Evolutionary conservation across 2,797 vertebrate genomes (phyloP).

Genomic region (Hyperoplus immaculatus): DNA sequence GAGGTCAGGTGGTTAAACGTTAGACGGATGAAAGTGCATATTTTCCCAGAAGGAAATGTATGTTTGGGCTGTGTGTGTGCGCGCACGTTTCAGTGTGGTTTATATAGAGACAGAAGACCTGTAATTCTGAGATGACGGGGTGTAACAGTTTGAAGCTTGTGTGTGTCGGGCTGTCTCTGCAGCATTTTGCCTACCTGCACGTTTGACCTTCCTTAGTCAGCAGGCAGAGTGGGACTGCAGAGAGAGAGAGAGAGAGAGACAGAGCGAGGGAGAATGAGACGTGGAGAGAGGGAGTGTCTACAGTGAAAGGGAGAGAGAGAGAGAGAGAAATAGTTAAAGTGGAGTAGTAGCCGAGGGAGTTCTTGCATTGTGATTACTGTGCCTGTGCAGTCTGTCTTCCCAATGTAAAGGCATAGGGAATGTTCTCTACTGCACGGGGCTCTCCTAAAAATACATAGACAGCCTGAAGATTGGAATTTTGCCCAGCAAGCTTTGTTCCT

Average conservation of each 20-base stretch:
- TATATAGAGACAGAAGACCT: slow-evolving; percentile 56
- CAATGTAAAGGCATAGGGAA: slow-evolving; percentile 23
- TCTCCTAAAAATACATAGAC: slow-evolving; percentile 19
- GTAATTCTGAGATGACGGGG: slow-evolving; percentile 56
- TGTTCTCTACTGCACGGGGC: slow-evolving; percentile 26
- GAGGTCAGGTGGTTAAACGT: slow-evolving; percentile 36
- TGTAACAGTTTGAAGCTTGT: slow-evolving; percentile 45
- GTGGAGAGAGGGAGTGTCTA: slow-evolving; percentile 64
- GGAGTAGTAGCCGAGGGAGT: slow-evolving; percentile 70
- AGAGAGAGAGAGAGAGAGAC: slow-evolving; percentile 57
- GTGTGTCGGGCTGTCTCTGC: slow-evolving; percentile 59
- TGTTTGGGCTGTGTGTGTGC: slow-evolving; percentile 24
- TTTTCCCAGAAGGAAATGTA: slow-evolving; percentile 16
- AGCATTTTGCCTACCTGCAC: slow-evolving; percentile 70
- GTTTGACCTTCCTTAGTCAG: slow-evolving; percentile 85
- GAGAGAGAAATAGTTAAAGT: slow-evolving; percentile 59
- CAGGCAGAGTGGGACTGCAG: slow-evolving; percentile 73
- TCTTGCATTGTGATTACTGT: slow-evolving; percentile 68
- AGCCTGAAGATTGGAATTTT: slow-evolving; percentile 38
- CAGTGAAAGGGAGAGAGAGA: slow-evolving; percentile 43
- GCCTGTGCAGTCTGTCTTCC: slow-evolving; percentile 45
- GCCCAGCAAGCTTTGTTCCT: slow-evolving; percentile 16
- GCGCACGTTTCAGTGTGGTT: slow-evolving; percentile 13
- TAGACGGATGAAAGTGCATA: slow-evolving; percentile 39
- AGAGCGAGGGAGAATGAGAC: slow-evolving; percentile 50